Conservation (phyloP, 64 coral and sea anemone genomes). For the Montipora cactus region DNA sequence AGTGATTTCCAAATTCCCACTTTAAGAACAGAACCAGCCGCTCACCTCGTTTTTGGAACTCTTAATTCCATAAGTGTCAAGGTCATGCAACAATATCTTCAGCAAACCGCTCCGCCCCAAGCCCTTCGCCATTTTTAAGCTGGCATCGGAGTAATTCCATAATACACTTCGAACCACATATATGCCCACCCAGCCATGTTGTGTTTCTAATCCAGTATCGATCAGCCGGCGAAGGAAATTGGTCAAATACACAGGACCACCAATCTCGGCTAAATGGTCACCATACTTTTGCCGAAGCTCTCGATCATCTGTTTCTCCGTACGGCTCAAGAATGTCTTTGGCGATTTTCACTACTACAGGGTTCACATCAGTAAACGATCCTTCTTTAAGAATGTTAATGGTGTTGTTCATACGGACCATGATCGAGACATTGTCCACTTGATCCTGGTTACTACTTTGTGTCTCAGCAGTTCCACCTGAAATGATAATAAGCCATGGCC, state of each 20-base stretch:
- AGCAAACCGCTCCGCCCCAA: conserved; percentile 41
- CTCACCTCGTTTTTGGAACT: conserved; percentile 33
- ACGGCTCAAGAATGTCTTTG: conserved; percentile 71
- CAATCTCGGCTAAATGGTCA: conserved; percentile 10
- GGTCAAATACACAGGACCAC: neutral
- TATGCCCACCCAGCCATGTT: conserved; percentile 35
- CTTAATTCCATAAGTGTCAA: neutral
- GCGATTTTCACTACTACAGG: conserved; percentile 28
- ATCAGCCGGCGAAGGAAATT: neutral
- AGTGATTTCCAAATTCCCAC: too few relatives aligned
- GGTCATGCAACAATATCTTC: conserved; percentile 38
- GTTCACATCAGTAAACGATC: neutral
- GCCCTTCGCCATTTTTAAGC: conserved; percentile 61
- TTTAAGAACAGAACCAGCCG: too few relatives aligned
- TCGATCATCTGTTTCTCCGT: conserved; percentile 30
- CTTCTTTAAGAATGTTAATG: conserved; percentile 58
- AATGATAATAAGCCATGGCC: neutral
- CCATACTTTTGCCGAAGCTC: conserved; percentile 77
- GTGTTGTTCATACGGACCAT: conserved; percentile 71
- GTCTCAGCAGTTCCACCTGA: conserved; percentile 61
- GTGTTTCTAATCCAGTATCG: conserved; percentile 26
- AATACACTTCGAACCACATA: conserved; percentile 25
- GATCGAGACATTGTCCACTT: neutral
- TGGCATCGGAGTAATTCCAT: conserved; percentile 58
- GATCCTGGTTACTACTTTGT: conserved; percentile 49